phyloP scores from a whole-genome alignment of 2,797 vertebrate genomes.

The Aplochiton taeniatus region DNA sequence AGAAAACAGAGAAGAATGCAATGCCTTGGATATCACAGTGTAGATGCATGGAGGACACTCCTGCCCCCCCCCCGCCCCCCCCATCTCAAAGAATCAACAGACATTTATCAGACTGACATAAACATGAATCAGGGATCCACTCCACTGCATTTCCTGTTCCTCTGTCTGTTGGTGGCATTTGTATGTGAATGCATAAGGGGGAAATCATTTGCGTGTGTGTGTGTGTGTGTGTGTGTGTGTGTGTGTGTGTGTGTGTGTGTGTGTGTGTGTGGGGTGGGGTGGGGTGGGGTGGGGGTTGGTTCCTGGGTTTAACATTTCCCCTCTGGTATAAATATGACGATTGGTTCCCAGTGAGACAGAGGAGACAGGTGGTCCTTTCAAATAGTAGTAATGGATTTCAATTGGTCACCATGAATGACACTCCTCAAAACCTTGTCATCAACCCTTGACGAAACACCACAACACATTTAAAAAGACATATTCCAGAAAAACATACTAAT shows the following conservation, averaged over 20 bases:
- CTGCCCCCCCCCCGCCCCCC: constrained; percentile 25
- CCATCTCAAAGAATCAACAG: constrained; percentile 43
- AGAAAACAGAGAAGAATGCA: constrained; percentile 15
- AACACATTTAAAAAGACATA: constrained; percentile 28
- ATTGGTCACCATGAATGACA: constrained; percentile 39
- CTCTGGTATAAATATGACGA: constrained; percentile 18
- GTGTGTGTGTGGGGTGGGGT: constrained; percentile 20
- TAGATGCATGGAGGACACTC: constrained; percentile 6
- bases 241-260: background rate
- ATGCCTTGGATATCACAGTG: constrained; percentile 60
- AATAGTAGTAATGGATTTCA: constrained; percentile 55
- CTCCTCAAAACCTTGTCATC: constrained; percentile 17
- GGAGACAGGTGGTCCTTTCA: constrained; percentile 52
- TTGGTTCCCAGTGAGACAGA: constrained; percentile 58
- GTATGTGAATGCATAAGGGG: too few species aligned
- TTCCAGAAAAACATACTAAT: background rate
- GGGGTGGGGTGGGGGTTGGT: too few species aligned
- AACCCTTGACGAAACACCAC: constrained; percentile 23
- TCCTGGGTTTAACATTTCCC: too few species aligned
- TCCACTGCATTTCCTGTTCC: too few species aligned
- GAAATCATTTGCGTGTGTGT: background rate
- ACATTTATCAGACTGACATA: constrained; percentile 22
- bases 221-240: background rate
- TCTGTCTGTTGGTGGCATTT: too few species aligned
- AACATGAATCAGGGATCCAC: too few species aligned